Evolutionary conservation across 23 tunicate genomes (phyloP).

Genomic region (Halocynthia aurantium): DNA sequence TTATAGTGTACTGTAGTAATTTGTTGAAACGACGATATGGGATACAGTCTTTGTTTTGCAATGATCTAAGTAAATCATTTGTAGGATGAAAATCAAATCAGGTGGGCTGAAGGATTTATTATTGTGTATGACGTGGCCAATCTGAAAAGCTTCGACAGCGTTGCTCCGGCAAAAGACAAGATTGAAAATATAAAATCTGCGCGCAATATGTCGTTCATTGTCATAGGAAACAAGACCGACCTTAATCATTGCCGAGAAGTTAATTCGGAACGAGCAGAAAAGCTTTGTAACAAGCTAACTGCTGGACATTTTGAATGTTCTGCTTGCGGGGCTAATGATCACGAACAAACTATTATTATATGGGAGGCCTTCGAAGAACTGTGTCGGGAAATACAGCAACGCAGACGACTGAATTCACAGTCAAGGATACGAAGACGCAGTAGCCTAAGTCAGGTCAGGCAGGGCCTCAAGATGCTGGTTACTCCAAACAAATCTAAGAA

Average conservation of each 20-base stretch:
- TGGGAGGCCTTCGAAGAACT: slow-evolving; percentile 87
- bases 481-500: slow-evolving; percentile 56
- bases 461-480: slow-evolving; percentile 72
- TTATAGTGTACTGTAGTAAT: background rate
- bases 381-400: slow-evolving; percentile 70
- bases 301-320: slow-evolving; percentile 81
- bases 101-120: slow-evolving; percentile 94
- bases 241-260: slow-evolving; percentile 63
- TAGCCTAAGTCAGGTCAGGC: slow-evolving; percentile 65
- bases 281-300: slow-evolving; percentile 26
- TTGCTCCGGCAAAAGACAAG: slow-evolving; percentile 47
- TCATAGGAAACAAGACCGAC: slow-evolving; percentile 84
- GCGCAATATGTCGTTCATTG: slow-evolving; percentile 39
- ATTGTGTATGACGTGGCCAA: slow-evolving; percentile 89
- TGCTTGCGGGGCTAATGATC: slow-evolving; percentile 66
- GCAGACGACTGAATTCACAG: slow-evolving; percentile 11
- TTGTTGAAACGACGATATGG: background rate
- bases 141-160: slow-evolving; percentile 30
- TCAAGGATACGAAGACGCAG: slow-evolving; percentile 43
- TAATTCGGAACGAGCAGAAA: slow-evolving; percentile 35
- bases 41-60: background rate
- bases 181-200: slow-evolving; percentile 45
- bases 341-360: slow-evolving; percentile 13
- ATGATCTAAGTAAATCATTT: background rate
- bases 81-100: slow-evolving; percentile 74